These are phyloP conservation scores for Sminthurides aquaticus DNA, from an alignment of 2,888 invertebrate genomes.

Conservation along the genomic window DNA sequence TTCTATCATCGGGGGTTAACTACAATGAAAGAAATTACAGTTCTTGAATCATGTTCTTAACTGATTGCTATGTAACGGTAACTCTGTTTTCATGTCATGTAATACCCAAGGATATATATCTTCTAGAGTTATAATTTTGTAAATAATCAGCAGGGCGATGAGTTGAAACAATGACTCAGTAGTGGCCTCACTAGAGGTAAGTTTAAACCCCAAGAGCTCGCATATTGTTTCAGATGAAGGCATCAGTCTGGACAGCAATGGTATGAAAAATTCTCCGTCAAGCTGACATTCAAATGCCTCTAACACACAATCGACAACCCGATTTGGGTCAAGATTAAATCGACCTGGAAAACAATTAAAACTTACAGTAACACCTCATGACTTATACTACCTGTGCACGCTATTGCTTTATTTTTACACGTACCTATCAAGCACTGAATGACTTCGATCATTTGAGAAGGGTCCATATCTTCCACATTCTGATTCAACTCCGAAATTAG, in stretches of 20 bases:
- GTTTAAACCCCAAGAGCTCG: constrained; percentile 91
- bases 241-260: constrained; percentile 78
- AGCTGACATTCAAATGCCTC: constrained; percentile 91
- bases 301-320: constrained; percentile 89
- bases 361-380: too few relatives aligned
- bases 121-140: constrained; percentile 74
- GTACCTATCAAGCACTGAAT: constrained; percentile 87
- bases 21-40: constrained; percentile 49
- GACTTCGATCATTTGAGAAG: constrained; percentile 69
- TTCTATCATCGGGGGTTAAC: constrained; percentile 76
- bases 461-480: constrained; percentile 58
- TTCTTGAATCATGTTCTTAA: neutral
- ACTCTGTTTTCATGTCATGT: constrained; percentile 26
- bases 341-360: constrained; percentile 63
- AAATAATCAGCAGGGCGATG: constrained; percentile 80
- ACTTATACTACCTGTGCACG: neutral
- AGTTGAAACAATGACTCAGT: constrained; percentile 72
- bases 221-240: constrained; percentile 79
- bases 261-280: constrained; percentile 72
- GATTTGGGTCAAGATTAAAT: constrained; percentile 97
- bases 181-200: constrained; percentile 47
- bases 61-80: neutral
- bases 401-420: neutral
- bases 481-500: constrained; percentile 87
- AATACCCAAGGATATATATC: constrained; percentile 86